Conservation (phyloP, 2,888 invertebrate species). For the Hermaeophaga mercurialis region DNA sequence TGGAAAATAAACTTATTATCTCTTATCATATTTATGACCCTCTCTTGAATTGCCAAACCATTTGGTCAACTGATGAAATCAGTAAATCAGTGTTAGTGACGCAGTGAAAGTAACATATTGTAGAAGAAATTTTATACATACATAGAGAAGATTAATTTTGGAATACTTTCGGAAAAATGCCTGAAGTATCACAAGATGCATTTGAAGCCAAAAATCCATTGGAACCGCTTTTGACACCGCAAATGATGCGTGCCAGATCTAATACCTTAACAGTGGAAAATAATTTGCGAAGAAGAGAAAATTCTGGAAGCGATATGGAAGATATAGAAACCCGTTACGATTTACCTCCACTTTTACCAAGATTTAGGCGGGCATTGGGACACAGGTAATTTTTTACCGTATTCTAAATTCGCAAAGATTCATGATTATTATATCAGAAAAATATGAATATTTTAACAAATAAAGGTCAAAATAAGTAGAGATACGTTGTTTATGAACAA, state of each 20-base stretch:
- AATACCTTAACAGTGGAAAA: conserved; percentile 49
- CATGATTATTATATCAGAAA: too few relatives aligned
- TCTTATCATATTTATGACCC: conserved; percentile 28
- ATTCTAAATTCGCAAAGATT: too few relatives aligned
- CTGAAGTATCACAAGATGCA: conserved; percentile 59
- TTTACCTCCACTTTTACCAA: conserved; percentile 1
- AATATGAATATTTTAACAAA: too few relatives aligned
- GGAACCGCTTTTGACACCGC: conserved; percentile 59
- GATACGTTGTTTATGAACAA: too few relatives aligned
- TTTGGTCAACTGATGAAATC: conserved; percentile 19
- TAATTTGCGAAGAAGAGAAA: conserved; percentile 26
- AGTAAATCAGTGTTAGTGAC: conserved; percentile 18
- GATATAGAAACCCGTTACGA: conserved; percentile 20
- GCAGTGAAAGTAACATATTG: conserved; percentile 11
- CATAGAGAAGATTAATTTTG: background rate
- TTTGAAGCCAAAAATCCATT: conserved; percentile 65
- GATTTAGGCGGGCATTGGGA: conserved; percentile 59
- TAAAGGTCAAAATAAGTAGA: too few relatives aligned
- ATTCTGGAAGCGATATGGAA: conserved; percentile 31
- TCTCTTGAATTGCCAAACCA: conserved; percentile 28
- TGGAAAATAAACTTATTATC: conserved; percentile 18
- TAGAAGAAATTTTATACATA: background rate
- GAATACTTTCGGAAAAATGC: conserved; percentile 55
- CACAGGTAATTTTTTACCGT: conserved; percentile 60
- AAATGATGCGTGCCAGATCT: conserved; percentile 64